Evolutionary conservation across 2,888 invertebrate species (phyloP).

Genomic region (Leptopterna dolabrata): DNA sequence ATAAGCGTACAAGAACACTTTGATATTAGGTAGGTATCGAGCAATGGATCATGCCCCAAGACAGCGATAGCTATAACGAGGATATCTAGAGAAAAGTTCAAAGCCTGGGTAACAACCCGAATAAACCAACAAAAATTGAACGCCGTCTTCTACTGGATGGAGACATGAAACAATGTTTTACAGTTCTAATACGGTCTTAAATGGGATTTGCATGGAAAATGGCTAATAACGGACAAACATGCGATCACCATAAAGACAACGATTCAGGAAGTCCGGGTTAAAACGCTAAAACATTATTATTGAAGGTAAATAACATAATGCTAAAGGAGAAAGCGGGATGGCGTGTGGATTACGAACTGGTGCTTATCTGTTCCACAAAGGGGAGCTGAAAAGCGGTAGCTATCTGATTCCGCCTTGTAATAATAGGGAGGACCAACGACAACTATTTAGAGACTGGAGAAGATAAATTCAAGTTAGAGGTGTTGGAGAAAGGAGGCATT

Average conservation of each 20-base stretch:
- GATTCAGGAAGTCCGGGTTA: background rate
- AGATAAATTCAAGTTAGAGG: background rate
- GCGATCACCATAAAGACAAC: constrained; percentile 1
- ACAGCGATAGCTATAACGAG: background rate
- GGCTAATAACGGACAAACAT: constrained; percentile 2
- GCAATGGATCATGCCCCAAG: too few species aligned
- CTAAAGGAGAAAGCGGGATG: background rate
- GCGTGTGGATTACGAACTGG: background rate
- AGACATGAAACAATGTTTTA: background rate
- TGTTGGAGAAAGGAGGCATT: background rate
- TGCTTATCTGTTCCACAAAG: background rate
- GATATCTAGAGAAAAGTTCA: background rate
- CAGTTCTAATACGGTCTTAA: background rate
- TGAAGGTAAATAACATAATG: background rate
- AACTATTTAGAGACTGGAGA: background rate
- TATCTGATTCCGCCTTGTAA: background rate
- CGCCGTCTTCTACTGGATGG: background rate
- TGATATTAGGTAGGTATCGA: too few species aligned
- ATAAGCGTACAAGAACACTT: too few species aligned
- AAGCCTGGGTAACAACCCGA: background rate
- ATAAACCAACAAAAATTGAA: background rate
- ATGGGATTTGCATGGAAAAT: background rate
- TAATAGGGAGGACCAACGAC: background rate
- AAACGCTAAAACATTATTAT: background rate
- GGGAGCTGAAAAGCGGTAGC: background rate